These are phyloP conservation scores for Leptinotarsa rubiginosa DNA, from an alignment of 2,888 invertebrate genomes.

Conservation along the genomic window DNA sequence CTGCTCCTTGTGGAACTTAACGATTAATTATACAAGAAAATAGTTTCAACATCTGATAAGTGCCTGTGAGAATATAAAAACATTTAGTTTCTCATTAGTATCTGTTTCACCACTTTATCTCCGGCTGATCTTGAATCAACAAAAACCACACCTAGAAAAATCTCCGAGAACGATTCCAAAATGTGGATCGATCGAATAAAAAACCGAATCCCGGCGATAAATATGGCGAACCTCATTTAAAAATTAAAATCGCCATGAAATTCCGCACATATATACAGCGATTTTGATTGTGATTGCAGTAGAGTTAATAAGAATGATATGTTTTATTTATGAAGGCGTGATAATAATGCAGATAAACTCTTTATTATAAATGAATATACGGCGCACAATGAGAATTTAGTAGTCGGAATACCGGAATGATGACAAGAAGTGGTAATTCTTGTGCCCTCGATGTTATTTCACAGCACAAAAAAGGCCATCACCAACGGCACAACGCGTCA, in stretches of 20 bases:
- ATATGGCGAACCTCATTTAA: not conserved
- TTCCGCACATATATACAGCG: not conserved
- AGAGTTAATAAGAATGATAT: constrained; percentile 40
- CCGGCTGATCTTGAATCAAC: not conserved
- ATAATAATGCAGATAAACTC: constrained; percentile 40
- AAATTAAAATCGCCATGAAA: constrained; percentile 10
- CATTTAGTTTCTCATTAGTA: not conserved
- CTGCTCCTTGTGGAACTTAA: too few relatives aligned
- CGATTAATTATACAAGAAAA: not conserved
- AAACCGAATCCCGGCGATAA: constrained; percentile 4
- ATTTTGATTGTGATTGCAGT: constrained; percentile 26
- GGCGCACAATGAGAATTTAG: constrained; percentile 55
- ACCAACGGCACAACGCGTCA: constrained; percentile 58
- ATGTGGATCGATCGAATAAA: constrained; percentile 2
- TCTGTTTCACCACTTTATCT: constrained; percentile 1
- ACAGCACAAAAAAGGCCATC: constrained; percentile 58
- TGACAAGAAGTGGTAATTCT: constrained; percentile 60
- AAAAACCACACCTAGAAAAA: constrained; percentile 1
- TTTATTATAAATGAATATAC: constrained; percentile 37
- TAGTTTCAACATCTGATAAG: not conserved
- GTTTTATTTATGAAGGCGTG: constrained; percentile 48
- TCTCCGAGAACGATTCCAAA: not conserved
- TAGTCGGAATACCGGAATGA: constrained; percentile 57
- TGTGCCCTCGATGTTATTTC: constrained; percentile 57
- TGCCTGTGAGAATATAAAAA: not conserved